Conservation (phyloP, 2,888 invertebrate species). For the Agrochola macilenta region DNA sequence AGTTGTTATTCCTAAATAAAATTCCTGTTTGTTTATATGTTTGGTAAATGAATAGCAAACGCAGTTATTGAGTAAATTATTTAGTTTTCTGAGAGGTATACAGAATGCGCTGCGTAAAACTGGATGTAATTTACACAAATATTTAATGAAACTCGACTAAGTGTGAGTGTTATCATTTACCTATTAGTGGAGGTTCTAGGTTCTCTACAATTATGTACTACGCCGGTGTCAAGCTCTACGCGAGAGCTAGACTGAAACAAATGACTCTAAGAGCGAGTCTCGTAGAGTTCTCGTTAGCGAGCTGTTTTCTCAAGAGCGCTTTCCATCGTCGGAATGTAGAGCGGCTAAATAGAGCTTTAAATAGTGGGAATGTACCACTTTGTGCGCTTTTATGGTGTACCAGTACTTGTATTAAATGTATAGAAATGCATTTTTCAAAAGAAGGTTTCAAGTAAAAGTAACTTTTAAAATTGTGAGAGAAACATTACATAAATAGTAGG, state of each 20-base stretch:
- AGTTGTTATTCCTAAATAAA: too few relatives aligned
- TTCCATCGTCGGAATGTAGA: conserved; percentile 27
- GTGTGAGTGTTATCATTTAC: too few relatives aligned
- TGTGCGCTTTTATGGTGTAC: conserved; percentile 1
- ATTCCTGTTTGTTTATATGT: too few relatives aligned
- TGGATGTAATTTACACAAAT: too few relatives aligned
- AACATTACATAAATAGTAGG: neutral
- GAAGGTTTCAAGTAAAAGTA: neutral
- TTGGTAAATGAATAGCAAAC: too few relatives aligned
- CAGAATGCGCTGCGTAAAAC: too few relatives aligned
- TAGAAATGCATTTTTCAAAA: conserved; percentile 1
- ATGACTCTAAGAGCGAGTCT: conserved; percentile 26
- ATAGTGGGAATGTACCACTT: conserved; percentile 29
- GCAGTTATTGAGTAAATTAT: too few relatives aligned
- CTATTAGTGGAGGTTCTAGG: neutral
- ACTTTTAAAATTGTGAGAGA: neutral
- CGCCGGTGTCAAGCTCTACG: conserved; percentile 31
- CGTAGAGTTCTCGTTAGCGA: conserved; percentile 46
- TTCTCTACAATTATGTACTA: neutral
- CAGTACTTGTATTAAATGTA: neutral
- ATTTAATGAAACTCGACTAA: too few relatives aligned
- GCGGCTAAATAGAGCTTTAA: conserved; percentile 43
- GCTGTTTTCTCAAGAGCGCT: conserved; percentile 46
- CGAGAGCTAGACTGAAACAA: conserved; percentile 41
- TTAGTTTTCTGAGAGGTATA: too few relatives aligned